phyloP scores from a whole-genome alignment of 2,888 invertebrate genomes.

The Xestobium rufovillosum region DNA sequence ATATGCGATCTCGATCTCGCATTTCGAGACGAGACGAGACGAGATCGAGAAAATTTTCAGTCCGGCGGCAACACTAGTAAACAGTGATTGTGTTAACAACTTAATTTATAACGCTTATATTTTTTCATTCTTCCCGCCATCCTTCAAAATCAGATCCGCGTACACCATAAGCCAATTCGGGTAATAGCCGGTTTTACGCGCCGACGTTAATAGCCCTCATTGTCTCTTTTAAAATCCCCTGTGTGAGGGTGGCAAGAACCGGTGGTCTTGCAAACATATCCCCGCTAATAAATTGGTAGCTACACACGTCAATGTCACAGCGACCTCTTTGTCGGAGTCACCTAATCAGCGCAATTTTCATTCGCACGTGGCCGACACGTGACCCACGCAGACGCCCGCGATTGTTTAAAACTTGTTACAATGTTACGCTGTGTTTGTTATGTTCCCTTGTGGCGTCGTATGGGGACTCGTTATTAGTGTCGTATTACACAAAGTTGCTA shows the following conservation, averaged over 20 bases:
- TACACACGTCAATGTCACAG: conserved; percentile 44
- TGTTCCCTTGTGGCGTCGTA: conserved; percentile 27
- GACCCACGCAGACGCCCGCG: conserved; percentile 32
- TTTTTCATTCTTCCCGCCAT: too few species aligned
- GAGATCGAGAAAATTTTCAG: too few species aligned
- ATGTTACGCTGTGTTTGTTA: conserved; percentile 33
- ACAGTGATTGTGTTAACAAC: too few species aligned
- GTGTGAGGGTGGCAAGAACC: conserved; percentile 27
- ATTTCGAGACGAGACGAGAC: too few species aligned
- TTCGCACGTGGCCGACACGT: conserved; percentile 39
- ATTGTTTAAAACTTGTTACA: conserved; percentile 43
- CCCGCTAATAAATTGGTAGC: conserved; percentile 43
- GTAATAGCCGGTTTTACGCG: conserved; percentile 29
- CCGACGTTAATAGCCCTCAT: conserved; percentile 37
- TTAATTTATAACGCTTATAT: too few species aligned
- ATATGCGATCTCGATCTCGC: too few species aligned
- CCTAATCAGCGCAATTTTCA: conserved; percentile 42
- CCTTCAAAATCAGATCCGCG: too few species aligned
- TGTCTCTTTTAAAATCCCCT: conserved; percentile 31
- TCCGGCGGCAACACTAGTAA: too few species aligned
- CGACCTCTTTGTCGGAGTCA: conserved; percentile 31
- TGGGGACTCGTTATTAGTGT: conserved; percentile 24
- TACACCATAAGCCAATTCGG: conserved; percentile 7
- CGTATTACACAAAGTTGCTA: conserved; percentile 27
- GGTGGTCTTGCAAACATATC: conserved; percentile 33